Base-by-base conservation (phyloP, 2,113 vertebrate genomes). In the Cyphomyrus discorhynchus region DNA sequence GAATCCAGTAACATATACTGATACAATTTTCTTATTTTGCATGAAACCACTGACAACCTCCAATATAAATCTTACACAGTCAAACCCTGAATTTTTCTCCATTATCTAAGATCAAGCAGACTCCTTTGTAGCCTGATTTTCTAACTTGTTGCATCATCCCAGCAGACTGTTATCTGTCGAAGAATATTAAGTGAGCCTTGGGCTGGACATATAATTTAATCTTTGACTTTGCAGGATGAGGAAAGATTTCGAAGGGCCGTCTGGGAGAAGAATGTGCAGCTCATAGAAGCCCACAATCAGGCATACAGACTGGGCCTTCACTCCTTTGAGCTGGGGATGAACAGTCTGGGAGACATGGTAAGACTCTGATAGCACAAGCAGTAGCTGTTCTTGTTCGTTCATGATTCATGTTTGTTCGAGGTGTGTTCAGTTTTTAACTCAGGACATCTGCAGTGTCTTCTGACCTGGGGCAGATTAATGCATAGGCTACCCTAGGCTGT, bases 321-420 rank as follows among this genome's bases (percentile, higher is more conserved):
- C 92, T 96, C 96, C 10, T 99, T 96, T 53, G 94, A 97, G 91
- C 83, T 98, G 95, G 98, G 95, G 82, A 98, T 99, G 97, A 99
- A 99, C 94, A 97, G 97, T 90, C 92, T 99, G 90, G 98, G 98
- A 0, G 98, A 99, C 92, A 96, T 99, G 98, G 98, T 98, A 92
- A 94, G 97, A 35, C n/a, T 13, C 15, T 47, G 7, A 45, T 10
- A 47, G n/a, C 42, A 45, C 17, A 0, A n/a, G 42, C 82, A 4
- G 27, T 42, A 35, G 74, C 13, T 39, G 70, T 77, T 77, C 15
- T 7, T 19, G 31, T 39, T 77, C 1, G 62, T 66, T 27, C n/a
- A 31, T 66, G n/a, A 17, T 77, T 39, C 4, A 6, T 77, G 70
- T 39, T 31, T 6, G 15, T 39, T 77, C 0, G 9, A 77, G 70